A percentile compares a stretch with the other conserved stretches of the same genome.
Conservation (phyloP, 1,140 invertebrate genomes). For the Thaumatotibia leucotreta region DNA sequence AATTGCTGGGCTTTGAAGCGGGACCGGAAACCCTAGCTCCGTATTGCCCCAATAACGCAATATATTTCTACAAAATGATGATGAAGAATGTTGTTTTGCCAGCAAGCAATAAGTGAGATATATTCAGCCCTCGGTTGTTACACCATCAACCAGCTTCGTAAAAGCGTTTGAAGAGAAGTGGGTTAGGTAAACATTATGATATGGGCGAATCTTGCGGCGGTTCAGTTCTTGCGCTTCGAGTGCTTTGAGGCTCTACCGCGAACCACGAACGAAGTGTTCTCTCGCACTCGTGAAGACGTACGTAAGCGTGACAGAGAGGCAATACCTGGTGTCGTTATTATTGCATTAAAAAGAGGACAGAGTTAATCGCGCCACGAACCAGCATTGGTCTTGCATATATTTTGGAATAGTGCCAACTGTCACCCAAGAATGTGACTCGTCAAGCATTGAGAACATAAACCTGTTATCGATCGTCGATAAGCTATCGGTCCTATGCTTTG, state of each 20-base stretch:
- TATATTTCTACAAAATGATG: too few species aligned
- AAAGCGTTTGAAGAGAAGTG: neutral
- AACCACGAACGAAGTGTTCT: too few species aligned
- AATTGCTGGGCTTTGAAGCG: too few species aligned
- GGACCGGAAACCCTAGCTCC: too few species aligned
- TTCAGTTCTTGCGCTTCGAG: slow-evolving; percentile 15
- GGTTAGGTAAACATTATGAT: slow-evolving; percentile 16
- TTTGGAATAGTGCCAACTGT: neutral
- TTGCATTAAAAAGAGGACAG: too few species aligned
- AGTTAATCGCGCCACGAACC: neutral
- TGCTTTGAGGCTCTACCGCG: neutral
- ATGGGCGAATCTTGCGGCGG: slow-evolving; percentile 8
- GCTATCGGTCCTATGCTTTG: slow-evolving; percentile 44
- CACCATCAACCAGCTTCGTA: slow-evolving; percentile 15
- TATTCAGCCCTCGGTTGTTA: slow-evolving; percentile 12
- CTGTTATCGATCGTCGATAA: slow-evolving; percentile 60
- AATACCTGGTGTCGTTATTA: too few species aligned
- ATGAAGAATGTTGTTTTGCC: too few species aligned
- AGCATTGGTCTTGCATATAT: neutral
- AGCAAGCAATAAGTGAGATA: neutral
- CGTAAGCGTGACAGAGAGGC: too few species aligned
- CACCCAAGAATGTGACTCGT: neutral
- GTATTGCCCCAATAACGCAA: too few species aligned
- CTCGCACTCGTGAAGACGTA: too few species aligned
- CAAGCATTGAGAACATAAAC: neutral